Evolutionary conservation across 1,140 invertebrate genomes (phyloP).

Genomic region (Trichonephila inaurata): DNA sequence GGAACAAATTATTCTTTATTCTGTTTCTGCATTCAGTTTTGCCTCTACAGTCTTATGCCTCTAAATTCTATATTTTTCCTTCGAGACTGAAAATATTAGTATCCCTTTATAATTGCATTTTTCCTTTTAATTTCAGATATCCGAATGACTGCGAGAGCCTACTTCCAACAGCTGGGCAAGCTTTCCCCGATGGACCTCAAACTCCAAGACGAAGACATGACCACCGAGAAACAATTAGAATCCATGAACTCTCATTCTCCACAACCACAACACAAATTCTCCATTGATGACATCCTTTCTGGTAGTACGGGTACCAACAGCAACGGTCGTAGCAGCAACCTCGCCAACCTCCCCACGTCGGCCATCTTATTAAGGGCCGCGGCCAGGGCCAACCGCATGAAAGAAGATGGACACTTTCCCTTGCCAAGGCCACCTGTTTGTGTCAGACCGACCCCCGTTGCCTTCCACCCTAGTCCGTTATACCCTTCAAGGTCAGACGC

Average conservation of each 20-base stretch:
- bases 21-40: too few species aligned
- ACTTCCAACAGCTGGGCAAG: constrained; percentile 53
- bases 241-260: constrained; percentile 28
- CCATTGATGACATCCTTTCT: constrained; percentile 70
- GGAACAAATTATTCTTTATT: too few species aligned
- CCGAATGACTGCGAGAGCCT: constrained; percentile 48
- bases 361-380: constrained; percentile 67
- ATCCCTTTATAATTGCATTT: too few species aligned
- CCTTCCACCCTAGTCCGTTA: constrained; percentile 57
- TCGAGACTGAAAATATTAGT: too few species aligned
- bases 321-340: background rate
- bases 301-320: constrained; percentile 52
- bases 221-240: constrained; percentile 40
- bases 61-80: too few species aligned
- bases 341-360: constrained; percentile 37
- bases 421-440: constrained; percentile 41
- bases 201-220: constrained; percentile 57
- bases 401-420: constrained; percentile 48
- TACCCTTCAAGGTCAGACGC: constrained; percentile 53
- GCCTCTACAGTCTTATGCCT: too few species aligned
- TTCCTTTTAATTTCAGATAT: background rate
- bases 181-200: constrained; percentile 69
- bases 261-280: constrained; percentile 70
- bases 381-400: constrained; percentile 53
- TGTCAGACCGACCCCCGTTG: constrained; percentile 69